Evolutionary conservation across 1,140 invertebrate genomes (phyloP).

Genomic region (Uloborus diversus): DNA sequence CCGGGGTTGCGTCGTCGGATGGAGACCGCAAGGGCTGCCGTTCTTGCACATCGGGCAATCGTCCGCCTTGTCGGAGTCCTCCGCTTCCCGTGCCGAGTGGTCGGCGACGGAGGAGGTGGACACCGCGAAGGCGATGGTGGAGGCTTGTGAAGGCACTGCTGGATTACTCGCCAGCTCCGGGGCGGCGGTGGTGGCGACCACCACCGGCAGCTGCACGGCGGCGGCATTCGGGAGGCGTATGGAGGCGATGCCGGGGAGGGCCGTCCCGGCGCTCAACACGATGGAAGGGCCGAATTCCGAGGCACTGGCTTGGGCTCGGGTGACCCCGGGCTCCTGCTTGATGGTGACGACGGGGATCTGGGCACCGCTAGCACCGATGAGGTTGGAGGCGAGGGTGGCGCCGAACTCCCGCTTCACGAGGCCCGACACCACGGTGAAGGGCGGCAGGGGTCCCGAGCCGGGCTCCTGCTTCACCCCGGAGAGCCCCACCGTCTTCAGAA

Average conservation of each 20-base stretch:
- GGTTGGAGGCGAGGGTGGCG: slow-evolving; percentile 5
- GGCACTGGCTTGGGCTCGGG: slow-evolving; percentile 41
- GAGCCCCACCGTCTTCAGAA: slow-evolving; percentile 19
- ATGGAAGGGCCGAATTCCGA: slow-evolving; percentile 48
- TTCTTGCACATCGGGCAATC: slow-evolving; percentile 51
- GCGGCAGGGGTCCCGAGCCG: slow-evolving; percentile 49
- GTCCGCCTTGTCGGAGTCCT: slow-evolving; percentile 38
- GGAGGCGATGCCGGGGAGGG: slow-evolving; percentile 36
- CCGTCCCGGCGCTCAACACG: slow-evolving; percentile 34
- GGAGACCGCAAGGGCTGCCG: slow-evolving; percentile 56
- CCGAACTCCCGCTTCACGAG: slow-evolving; percentile 36
- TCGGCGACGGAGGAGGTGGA: slow-evolving; percentile 17
- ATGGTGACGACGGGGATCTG: slow-evolving; percentile 47
- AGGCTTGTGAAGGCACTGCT: slow-evolving; percentile 56
- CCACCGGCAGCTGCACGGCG: slow-evolving; percentile 38
- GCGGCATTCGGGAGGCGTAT: slow-evolving; percentile 44
- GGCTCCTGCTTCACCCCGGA: slow-evolving; percentile 48
- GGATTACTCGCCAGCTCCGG: slow-evolving; percentile 23
- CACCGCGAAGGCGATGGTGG: slow-evolving; percentile 42
- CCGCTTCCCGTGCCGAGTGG: neutral
- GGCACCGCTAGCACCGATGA: slow-evolving; percentile 28
- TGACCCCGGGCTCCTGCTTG: slow-evolving; percentile 49
- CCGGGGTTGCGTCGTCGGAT: slow-evolving; percentile 51
- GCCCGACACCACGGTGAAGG: slow-evolving; percentile 51
- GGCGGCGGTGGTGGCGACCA: slow-evolving; percentile 18